phyloP scores from a whole-genome alignment of 2,888 invertebrate species.

The Hybos culiciformis region DNA sequence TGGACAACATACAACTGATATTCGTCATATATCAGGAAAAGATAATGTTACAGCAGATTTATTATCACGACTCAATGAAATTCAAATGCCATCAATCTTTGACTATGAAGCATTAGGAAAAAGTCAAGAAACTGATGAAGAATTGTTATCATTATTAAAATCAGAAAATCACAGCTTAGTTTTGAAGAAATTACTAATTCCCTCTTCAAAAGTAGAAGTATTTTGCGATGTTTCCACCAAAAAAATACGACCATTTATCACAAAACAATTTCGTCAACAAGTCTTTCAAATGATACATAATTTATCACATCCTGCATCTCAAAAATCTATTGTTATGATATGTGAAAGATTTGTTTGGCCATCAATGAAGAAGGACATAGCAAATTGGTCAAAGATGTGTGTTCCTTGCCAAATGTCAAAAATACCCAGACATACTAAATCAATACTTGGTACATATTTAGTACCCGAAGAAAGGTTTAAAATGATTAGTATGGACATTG shows the following conservation, averaged over 20 bases:
- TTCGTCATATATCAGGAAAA: slow-evolving; percentile 7
- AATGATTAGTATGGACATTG: slow-evolving; percentile 9
- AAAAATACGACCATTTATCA: slow-evolving; percentile 8
- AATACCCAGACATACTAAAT: slow-evolving; percentile 1
- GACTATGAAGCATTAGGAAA: slow-evolving; percentile 2
- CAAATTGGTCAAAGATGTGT: slow-evolving; percentile 1
- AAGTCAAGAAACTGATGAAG: neutral
- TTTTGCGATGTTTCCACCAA: slow-evolving; percentile 4
- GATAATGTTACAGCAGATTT: slow-evolving; percentile 7
- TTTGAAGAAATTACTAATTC: slow-evolving; percentile 5
- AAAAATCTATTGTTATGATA: neutral
- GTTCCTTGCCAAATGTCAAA: slow-evolving; percentile 4
- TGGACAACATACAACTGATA: slow-evolving; percentile 8
- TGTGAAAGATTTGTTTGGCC: slow-evolving; percentile 8
- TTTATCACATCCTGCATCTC: slow-evolving; percentile 6
- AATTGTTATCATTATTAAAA: neutral
- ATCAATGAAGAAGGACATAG: slow-evolving; percentile 5
- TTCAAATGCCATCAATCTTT: neutral
- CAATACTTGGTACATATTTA: neutral
- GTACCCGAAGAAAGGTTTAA: slow-evolving; percentile 5
- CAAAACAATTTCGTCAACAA: neutral
- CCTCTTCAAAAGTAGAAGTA: neutral
- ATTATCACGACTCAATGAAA: slow-evolving; percentile 2
- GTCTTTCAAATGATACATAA: slow-evolving; percentile 2
- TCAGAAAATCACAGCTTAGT: neutral